Evolutionary conservation across 2,888 invertebrate genomes (phyloP).

Genomic region (Drosophila prostipennis): DNA sequence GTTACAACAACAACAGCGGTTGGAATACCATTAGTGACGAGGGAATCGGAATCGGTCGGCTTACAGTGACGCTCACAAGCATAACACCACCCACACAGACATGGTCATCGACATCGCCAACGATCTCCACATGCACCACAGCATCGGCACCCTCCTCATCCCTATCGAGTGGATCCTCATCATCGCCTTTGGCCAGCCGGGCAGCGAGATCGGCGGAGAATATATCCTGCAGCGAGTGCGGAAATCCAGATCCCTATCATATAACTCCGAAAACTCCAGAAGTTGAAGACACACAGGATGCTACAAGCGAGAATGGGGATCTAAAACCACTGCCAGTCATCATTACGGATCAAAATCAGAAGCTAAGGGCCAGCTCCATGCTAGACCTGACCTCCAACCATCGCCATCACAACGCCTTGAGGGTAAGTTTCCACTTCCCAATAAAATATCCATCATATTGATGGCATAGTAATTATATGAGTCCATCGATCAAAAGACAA

Average conservation of each 20-base stretch:
- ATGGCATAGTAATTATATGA: not conserved
- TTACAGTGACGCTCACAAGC: constrained; percentile 22
- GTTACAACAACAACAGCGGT: constrained; percentile 15
- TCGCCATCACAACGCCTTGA: constrained; percentile 23
- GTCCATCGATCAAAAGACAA: constrained; percentile 1
- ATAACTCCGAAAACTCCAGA: too few species aligned
- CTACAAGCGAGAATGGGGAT: not conserved
- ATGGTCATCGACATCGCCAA: constrained; percentile 30
- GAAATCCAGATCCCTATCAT: not conserved
- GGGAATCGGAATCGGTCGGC: constrained; percentile 12
- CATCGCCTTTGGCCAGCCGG: not conserved
- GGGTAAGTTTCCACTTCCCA: constrained; percentile 27
- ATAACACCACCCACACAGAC: constrained; percentile 34
- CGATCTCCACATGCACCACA: constrained; percentile 23
- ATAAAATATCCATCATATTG: not conserved
- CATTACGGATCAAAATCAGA: constrained; percentile 20
- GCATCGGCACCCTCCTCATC: not conserved
- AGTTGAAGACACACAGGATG: too few species aligned
- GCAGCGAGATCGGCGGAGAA: constrained; percentile 11
- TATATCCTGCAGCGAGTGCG: constrained; percentile 40
- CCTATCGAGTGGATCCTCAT: constrained; percentile 1
- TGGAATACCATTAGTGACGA: constrained; percentile 19
- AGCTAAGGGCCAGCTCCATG: constrained; percentile 54
- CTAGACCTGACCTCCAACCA: constrained; percentile 46
- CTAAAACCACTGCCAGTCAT: not conserved